Evolutionary conservation across 1,140 invertebrate genomes (phyloP).

Genomic region (Philotrypesis tridentata): DNA sequence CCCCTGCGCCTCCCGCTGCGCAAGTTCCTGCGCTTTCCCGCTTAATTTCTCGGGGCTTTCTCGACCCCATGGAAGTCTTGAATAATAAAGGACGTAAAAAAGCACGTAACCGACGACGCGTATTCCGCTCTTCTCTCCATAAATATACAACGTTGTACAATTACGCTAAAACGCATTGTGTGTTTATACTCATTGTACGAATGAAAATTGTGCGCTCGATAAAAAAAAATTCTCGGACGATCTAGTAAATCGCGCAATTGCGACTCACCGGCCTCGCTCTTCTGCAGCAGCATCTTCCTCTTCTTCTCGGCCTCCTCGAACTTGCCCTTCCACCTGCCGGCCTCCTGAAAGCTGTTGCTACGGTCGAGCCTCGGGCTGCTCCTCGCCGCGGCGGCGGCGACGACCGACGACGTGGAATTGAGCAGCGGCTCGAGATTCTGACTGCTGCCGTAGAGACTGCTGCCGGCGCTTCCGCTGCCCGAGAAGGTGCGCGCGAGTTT

Average conservation of each 20-base stretch:
- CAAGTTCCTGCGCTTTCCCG: slow-evolving; percentile 17
- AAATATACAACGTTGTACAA: too few species aligned
- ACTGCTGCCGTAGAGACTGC: not conserved
- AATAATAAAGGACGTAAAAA: slow-evolving; percentile 13
- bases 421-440: not conserved
- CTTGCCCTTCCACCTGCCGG: slow-evolving; percentile 77
- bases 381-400: not conserved
- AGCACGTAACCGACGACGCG: not conserved
- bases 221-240: too few species aligned
- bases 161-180: too few species aligned
- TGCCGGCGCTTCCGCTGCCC: slow-evolving; percentile 20
- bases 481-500: not conserved
- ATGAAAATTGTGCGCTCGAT: too few species aligned
- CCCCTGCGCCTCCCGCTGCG: not conserved
- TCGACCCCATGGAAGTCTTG: not conserved
- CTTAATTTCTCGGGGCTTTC: not conserved
- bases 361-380: slow-evolving; percentile 52
- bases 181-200: too few species aligned
- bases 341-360: slow-evolving; percentile 61
- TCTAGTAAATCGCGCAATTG: not conserved
- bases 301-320: slow-evolving; percentile 81
- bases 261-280: slow-evolving; percentile 80
- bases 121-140: too few species aligned
- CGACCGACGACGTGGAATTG: too few species aligned
- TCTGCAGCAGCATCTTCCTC: slow-evolving; percentile 78